phyloP scores from a whole-genome alignment of 2,113 vertebrate genomes.

The Castor canadensis region DNA sequence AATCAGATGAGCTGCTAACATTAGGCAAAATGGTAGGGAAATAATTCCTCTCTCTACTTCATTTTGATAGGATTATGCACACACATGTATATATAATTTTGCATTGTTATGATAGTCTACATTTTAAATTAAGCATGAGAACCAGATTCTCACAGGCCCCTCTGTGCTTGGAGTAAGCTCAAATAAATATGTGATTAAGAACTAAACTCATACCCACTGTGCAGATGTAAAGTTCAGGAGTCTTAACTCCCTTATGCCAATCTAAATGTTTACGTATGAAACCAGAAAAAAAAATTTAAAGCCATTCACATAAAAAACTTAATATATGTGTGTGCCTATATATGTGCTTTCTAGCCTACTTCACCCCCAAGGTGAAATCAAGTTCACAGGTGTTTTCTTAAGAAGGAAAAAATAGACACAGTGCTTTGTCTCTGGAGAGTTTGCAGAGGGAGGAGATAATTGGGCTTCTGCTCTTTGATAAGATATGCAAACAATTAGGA shows the following conservation, averaged over 20 bases:
- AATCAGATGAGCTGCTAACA: not conserved
- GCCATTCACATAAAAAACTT: not conserved
- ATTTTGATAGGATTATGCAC: not conserved
- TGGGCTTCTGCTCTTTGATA: not conserved
- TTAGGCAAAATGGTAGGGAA: not conserved
- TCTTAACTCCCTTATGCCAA: not conserved
- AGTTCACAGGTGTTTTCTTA: not conserved
- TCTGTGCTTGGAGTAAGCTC: not conserved
- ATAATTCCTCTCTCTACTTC: not conserved
- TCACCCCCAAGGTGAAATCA: conserved; percentile 48
- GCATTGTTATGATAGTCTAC: not conserved
- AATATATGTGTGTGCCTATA: not conserved
- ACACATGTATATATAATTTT: not conserved
- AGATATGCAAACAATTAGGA: not conserved
- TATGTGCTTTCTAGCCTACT: not conserved
- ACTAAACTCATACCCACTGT: not conserved
- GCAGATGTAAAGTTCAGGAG: not conserved
- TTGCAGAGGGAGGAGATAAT: not conserved
- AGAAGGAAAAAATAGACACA: not conserved
- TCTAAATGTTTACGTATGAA: conserved; percentile 10
- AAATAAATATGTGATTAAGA: not conserved
- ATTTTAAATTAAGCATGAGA: not conserved
- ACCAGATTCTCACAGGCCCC: not conserved
- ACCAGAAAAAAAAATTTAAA: not conserved
- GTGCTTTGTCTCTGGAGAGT: not conserved